Evolutionary conservation across 2,888 invertebrate genomes (phyloP).

Genomic region (Diarsia dahlii): DNA sequence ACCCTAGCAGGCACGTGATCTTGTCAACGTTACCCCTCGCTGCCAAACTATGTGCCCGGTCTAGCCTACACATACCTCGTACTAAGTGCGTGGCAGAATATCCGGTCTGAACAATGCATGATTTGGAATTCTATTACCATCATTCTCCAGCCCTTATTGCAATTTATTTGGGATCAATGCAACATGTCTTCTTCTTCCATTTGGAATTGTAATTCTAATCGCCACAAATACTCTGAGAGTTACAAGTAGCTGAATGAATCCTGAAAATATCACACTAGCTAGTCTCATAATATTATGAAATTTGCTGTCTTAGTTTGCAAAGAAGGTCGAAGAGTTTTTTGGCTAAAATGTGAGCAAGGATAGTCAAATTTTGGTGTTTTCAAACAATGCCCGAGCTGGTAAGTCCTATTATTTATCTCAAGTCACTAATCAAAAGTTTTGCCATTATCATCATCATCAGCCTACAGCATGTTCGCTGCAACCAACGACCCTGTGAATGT

Average conservation of each 20-base stretch:
- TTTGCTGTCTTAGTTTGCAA: no score
- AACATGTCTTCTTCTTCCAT: no score
- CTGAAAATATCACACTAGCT: not conserved
- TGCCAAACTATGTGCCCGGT: conserved; percentile 57
- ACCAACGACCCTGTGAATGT: no score
- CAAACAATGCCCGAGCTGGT: not conserved
- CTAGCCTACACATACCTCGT: conserved; percentile 37
- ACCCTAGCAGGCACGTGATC: conserved; percentile 54
- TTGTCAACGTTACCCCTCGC: conserved; percentile 45
- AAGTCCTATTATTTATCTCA: not conserved
- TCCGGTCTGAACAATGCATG: not conserved
- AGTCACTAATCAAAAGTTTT: not conserved
- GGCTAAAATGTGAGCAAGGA: not conserved
- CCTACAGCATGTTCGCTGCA: no score
- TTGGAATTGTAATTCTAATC: no score
- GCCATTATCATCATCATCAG: not conserved
- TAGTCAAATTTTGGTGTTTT: not conserved
- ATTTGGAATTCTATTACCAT: not conserved
- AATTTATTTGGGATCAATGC: no score
- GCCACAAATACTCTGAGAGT: no score
- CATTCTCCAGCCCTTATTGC: no score
- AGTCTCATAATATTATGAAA: not conserved
- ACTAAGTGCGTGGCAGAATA: conserved; percentile 9
- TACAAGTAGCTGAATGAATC: not conserved
- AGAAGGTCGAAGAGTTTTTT: not conserved